Evolutionary conservation across 2,797 vertebrate genomes (phyloP).

Genomic region (Eleutherodactylus coqui): DNA sequence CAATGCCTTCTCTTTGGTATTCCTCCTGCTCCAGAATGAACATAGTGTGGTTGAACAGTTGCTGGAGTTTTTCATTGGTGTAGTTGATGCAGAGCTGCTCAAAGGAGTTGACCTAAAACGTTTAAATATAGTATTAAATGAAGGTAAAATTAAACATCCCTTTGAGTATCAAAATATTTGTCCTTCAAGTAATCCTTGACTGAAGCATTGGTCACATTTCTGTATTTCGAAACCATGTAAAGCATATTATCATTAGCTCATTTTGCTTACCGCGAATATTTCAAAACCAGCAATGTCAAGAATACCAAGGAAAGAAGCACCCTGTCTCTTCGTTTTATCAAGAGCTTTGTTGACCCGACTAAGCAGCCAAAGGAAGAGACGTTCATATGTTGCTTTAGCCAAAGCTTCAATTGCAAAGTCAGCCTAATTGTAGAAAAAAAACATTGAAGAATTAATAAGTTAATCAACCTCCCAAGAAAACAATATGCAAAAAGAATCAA

Average conservation of each 20-base stretch:
- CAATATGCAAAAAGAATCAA: neutral
- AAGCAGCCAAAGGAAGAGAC: conserved; percentile 94
- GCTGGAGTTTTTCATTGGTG: conserved; percentile 94
- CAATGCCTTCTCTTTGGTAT: conserved; percentile 95
- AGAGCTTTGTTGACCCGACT: conserved; percentile 92
- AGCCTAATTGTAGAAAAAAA: conserved; percentile 75
- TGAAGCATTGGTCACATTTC: neutral
- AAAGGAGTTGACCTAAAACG: conserved; percentile 89
- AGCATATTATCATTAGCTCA: neutral
- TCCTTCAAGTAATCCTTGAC: neutral
- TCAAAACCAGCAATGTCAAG: conserved; percentile 98
- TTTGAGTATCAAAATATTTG: neutral
- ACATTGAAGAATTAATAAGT: neutral
- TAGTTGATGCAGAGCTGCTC: conserved; percentile 95
- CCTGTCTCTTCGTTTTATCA: conserved; percentile 95
- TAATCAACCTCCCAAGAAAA: too few species aligned
- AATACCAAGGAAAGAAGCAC: conserved; percentile 95
- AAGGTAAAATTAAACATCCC: neutral
- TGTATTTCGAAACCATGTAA: neutral
- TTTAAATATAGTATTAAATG: neutral
- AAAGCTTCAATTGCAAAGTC: conserved; percentile 94
- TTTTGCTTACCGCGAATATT: conserved; percentile 88
- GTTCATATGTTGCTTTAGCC: conserved; percentile 94
- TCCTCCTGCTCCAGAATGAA: conserved; percentile 94
- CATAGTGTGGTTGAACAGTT: conserved; percentile 97